Percentiles rank a stretch among this genome's conserved stretches.
These are phyloP conservation scores for Peribatodes rhomboidaria DNA, from an alignment of 2,888 invertebrate species.

Conservation along the genomic window DNA sequence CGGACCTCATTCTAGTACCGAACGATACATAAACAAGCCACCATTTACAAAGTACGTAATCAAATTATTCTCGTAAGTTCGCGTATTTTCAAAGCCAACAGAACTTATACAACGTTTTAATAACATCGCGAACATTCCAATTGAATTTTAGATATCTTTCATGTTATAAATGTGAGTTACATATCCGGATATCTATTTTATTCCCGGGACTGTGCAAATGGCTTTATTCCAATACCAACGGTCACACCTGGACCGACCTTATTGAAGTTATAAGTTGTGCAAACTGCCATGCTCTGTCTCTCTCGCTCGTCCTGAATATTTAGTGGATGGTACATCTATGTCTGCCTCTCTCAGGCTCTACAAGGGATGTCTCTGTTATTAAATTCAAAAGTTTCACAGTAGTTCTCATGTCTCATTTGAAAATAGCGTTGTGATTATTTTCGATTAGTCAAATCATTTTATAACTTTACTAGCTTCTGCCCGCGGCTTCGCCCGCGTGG, in stretches of 20 bases:
- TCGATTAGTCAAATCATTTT: too few species aligned
- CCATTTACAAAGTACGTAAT: conserved; percentile 31
- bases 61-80: conserved; percentile 35
- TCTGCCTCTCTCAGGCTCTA: conserved; percentile 63
- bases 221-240: conserved; percentile 69
- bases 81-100: conserved; percentile 41
- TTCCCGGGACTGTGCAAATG: conserved; percentile 74
- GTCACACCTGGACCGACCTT: conserved; percentile 81
- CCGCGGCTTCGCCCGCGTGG: too few species aligned
- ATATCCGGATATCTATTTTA: conserved; percentile 51
- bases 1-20: conserved; percentile 6
- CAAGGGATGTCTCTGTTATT: conserved; percentile 61
- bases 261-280: conserved; percentile 85
- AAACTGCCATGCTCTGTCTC: conserved; percentile 67
- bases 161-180: conserved; percentile 48
- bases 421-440: too few species aligned
- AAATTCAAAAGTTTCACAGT: conserved; percentile 56
- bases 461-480: too few species aligned
- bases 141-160: conserved; percentile 36
- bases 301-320: conserved; percentile 58
- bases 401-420: conserved; percentile 11
- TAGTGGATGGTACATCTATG: conserved; percentile 49
- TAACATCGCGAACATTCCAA: conserved; percentile 36
- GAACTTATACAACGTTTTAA: conserved; percentile 39
- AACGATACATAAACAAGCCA: conserved; percentile 25